A percentile compares a stretch with the other conserved stretches of the same genome.
These are phyloP conservation scores for Epirrhoe tristata DNA, from an alignment of 2,888 invertebrate species.

Conservation along the genomic window DNA sequence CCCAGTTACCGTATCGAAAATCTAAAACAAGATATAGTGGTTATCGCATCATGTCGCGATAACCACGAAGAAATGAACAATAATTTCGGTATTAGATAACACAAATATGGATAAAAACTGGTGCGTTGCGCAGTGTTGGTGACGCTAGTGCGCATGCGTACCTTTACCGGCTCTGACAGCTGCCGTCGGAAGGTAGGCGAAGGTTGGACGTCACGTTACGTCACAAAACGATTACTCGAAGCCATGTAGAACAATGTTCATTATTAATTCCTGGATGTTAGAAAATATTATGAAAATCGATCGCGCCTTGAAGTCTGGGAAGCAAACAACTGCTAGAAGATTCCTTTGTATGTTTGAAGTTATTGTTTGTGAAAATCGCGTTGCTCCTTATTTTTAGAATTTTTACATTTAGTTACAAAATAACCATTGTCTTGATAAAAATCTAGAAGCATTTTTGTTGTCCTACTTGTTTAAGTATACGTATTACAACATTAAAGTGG, in stretches of 20 bases:
- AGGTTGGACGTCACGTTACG: conserved; percentile 63
- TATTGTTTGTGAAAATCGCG: conserved; percentile 5
- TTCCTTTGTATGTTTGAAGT: neutral
- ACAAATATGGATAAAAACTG: conserved; percentile 9
- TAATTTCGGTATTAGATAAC: conserved; percentile 27
- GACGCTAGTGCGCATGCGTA: conserved; percentile 46
- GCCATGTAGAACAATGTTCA: conserved; percentile 38
- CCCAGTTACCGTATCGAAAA: too few relatives aligned
- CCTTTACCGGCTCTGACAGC: conserved; percentile 33
- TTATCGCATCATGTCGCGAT: too few relatives aligned
- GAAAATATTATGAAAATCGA: conserved; percentile 42
- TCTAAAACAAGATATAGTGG: too few relatives aligned
- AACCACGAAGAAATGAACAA: neutral
- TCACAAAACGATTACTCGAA: conserved; percentile 47
- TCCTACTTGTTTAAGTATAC: too few relatives aligned
- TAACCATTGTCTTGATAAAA: too few relatives aligned
- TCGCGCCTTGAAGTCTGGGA: conserved; percentile 18
- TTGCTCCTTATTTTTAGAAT: too few relatives aligned
- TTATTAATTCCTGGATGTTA: conserved; percentile 39
- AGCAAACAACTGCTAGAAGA: conserved; percentile 21
- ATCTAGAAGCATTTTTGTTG: too few relatives aligned
- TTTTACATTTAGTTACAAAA: too few relatives aligned
- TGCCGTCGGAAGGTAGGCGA: conserved; percentile 66
- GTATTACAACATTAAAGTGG: too few relatives aligned
- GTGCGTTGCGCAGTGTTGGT: conserved; percentile 32